phyloP scores from a whole-genome alignment of 2,888 invertebrate genomes.

The Leucophora obtusa region DNA sequence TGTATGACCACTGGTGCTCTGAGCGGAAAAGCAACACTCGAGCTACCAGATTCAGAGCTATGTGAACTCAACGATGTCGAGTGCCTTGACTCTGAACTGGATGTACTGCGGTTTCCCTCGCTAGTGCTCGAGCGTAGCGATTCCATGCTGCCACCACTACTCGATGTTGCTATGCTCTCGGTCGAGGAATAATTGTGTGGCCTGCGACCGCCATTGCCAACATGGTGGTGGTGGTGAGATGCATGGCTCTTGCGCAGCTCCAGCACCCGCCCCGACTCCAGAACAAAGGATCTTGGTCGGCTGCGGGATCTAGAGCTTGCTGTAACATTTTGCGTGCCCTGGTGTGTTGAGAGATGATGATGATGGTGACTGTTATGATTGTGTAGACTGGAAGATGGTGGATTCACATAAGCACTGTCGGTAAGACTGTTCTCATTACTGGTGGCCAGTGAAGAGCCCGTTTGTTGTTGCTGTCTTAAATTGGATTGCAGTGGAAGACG shows the following conservation, averaged over 20 bases:
- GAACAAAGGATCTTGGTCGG: conserved; percentile 82
- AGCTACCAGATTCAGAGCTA: conserved; percentile 86
- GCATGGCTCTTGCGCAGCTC: conserved; percentile 83
- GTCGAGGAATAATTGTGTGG: conserved; percentile 82
- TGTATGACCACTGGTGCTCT: conserved; percentile 86
- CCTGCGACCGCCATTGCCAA: conserved; percentile 77
- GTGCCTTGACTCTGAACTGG: conserved; percentile 90
- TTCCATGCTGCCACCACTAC: conserved; percentile 93
- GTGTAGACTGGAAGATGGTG: conserved; percentile 68
- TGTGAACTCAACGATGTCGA: conserved; percentile 92
- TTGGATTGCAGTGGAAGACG: conserved; percentile 86
- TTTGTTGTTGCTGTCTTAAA: conserved; percentile 76
- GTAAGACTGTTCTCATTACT: conserved; percentile 76
- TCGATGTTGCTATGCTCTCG: conserved; percentile 92
- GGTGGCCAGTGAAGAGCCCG: conserved; percentile 67
- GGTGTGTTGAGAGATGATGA: conserved; percentile 64
- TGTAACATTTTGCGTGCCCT: conserved; percentile 80
- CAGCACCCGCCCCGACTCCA: conserved; percentile 85
- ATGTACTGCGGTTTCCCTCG: conserved; percentile 91
- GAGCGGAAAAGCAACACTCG: conserved; percentile 82
- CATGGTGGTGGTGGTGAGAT: conserved; percentile 73
- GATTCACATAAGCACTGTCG: conserved; percentile 76
- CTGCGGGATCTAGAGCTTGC: conserved; percentile 78
- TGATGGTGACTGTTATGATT: conserved; percentile 75
- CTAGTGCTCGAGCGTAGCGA: conserved; percentile 92